Conservation (phyloP, 2,113 vertebrate genomes). For the Phaetusa simplex region DNA sequence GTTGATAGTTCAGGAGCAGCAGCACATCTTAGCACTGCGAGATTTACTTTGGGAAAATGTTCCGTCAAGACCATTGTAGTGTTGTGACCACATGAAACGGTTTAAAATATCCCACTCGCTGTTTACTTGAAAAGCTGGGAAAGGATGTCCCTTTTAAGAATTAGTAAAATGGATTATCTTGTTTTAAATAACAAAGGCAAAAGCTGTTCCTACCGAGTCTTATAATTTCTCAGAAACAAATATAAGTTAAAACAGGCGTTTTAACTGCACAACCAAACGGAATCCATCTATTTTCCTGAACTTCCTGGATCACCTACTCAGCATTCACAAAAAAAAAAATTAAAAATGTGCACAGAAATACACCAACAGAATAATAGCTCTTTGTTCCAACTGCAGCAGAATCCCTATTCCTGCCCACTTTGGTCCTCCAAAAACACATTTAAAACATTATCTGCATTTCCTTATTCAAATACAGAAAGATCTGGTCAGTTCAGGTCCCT, state of each 20-base stretch:
- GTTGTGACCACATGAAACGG: background rate
- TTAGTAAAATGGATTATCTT: background rate
- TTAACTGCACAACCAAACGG: background rate
- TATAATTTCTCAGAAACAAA: background rate
- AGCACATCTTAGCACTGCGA: background rate
- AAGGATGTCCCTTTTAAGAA: background rate
- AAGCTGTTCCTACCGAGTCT: background rate
- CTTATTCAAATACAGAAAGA: background rate
- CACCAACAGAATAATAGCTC: background rate
- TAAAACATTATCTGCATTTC: background rate
- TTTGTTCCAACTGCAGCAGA: background rate
- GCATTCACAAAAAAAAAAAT: background rate
- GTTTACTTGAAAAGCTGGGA: background rate
- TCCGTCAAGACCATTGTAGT: background rate
- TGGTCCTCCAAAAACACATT: background rate
- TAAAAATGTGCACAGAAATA: background rate
- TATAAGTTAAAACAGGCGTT: background rate
- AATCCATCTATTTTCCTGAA: background rate
- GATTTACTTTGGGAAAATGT: background rate
- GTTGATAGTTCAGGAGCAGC: slow-evolving; percentile 28
- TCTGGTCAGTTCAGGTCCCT: background rate
- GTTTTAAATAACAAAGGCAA: background rate
- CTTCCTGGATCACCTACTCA: background rate
- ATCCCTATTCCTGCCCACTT: background rate
- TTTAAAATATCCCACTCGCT: background rate